These are phyloP conservation scores for Drosophila sordidapex DNA, from an alignment of 2,888 invertebrate genomes.

Conservation along the genomic window DNA sequence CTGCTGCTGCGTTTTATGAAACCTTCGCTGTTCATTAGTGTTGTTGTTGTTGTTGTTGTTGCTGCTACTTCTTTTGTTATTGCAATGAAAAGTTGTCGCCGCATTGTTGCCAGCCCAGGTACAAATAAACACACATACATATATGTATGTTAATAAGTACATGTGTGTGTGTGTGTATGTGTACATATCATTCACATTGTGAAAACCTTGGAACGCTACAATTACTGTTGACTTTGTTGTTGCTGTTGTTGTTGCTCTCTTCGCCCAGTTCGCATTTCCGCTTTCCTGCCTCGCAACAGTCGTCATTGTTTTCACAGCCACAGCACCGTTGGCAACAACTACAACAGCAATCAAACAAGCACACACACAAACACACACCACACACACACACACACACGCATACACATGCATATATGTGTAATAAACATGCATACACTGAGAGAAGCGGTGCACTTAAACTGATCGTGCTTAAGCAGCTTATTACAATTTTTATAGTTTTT, in stretches of 20 bases:
- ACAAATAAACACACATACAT: constrained; percentile 48
- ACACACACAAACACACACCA: constrained; percentile 13
- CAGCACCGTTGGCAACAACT: constrained; percentile 68
- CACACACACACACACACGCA: not conserved
- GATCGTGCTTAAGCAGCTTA: not conserved
- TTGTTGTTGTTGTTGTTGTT: constrained; percentile 39
- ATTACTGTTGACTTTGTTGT: constrained; percentile 72
- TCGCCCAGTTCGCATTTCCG: constrained; percentile 75
- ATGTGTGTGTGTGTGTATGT: not conserved
- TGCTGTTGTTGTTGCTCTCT: constrained; percentile 57
- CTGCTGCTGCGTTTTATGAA: constrained; percentile 70
- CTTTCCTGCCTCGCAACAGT: constrained; percentile 73
- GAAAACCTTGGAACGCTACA: constrained; percentile 77
- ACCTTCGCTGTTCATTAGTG: constrained; percentile 73
- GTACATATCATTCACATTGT: constrained; percentile 69
- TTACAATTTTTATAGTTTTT: not conserved
- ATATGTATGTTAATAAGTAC: constrained; percentile 6
- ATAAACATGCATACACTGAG: constrained; percentile 24
- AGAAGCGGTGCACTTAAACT: constrained; percentile 6
- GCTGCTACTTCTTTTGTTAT: constrained; percentile 57
- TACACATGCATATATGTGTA: not conserved
- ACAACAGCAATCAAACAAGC: constrained; percentile 28
- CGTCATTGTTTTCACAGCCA: constrained; percentile 69
- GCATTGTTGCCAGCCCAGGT: constrained; percentile 74
- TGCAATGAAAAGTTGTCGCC: constrained; percentile 69